phyloP scores from a whole-genome alignment of 2,888 invertebrate species.

The Minunthozetes semirufus region DNA sequence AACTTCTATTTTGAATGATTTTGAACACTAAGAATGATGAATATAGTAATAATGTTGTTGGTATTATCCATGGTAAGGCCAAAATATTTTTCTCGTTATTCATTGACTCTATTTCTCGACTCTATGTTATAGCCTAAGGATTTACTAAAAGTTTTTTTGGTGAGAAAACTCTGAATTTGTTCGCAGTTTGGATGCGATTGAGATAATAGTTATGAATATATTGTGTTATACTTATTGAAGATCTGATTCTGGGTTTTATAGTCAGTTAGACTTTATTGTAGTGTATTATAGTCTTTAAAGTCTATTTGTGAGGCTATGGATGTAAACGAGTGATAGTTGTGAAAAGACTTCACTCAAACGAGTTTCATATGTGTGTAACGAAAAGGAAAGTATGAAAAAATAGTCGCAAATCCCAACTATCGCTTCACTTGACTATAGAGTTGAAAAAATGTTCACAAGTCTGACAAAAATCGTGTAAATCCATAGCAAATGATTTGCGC shows the following conservation, averaged over 20 bases:
- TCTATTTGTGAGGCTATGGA: neutral
- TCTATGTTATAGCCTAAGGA: neutral
- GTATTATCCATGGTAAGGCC: too few relatives aligned
- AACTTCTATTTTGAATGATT: too few relatives aligned
- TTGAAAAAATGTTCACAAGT: neutral
- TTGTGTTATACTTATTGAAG: neutral
- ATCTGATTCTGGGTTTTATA: slow-evolving; percentile 14
- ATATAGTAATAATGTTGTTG: too few relatives aligned
- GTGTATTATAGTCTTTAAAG: slow-evolving; percentile 1
- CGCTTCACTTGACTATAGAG: slow-evolving; percentile 1
- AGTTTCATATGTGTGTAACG: slow-evolving; percentile 1
- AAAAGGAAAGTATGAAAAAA: slow-evolving; percentile 1
- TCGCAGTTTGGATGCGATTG: too few relatives aligned
- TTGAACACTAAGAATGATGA: too few relatives aligned
- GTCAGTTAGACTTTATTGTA: slow-evolving; percentile 15
- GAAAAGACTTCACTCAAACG: neutral
- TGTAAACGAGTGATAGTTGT: neutral
- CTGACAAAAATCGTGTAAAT: neutral
- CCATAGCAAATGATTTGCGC: neutral
- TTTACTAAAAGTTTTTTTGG: neutral
- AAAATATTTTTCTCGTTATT: too few relatives aligned
- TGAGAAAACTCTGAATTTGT: neutral
- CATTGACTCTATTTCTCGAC: too few relatives aligned
- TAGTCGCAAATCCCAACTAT: neutral
- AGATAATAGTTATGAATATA: slow-evolving; percentile 3